Conservation (phyloP, 1,140 invertebrate genomes). For the Protaetia brevitarsis region DNA sequence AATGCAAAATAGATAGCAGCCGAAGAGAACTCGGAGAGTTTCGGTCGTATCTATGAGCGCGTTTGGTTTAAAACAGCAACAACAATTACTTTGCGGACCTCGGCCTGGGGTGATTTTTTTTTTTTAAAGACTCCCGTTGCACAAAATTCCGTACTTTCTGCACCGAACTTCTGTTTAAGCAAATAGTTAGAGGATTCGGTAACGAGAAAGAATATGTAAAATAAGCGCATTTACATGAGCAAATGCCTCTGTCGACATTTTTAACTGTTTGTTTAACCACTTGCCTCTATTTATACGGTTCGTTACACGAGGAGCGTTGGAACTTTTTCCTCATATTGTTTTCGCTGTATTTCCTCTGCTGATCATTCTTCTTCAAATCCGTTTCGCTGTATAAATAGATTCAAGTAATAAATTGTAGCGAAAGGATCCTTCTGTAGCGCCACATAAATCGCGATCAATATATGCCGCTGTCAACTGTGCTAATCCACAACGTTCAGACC, state of each 20-base stretch:
- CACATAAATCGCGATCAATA: too few species aligned
- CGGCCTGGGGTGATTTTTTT: too few species aligned
- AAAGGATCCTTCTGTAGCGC: too few species aligned
- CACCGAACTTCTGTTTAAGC: constrained; percentile 12
- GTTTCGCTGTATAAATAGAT: background rate
- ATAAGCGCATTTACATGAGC: constrained; percentile 21
- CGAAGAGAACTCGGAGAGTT: background rate
- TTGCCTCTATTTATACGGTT: constrained; percentile 21
- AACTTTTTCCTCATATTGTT: constrained; percentile 7
- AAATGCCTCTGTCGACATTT: background rate
- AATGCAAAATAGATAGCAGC: constrained; percentile 8
- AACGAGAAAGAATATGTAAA: constrained; percentile 22
- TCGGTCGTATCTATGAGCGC: background rate
- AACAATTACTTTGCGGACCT: too few species aligned
- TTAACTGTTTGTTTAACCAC: constrained; percentile 14
- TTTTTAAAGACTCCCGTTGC: too few species aligned
- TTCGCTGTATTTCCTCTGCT: background rate
- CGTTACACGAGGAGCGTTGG: constrained; percentile 10
- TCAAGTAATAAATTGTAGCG: too few species aligned
- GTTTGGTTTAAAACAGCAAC: too few species aligned
- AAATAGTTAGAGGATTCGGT: constrained; percentile 3
- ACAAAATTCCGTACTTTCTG: background rate
- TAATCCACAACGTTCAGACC: too few species aligned
- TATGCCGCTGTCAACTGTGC: too few species aligned
- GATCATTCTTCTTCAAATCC: background rate